Conservation (phyloP, 2,888 invertebrate species). For the Chrysolina haemoptera region DNA sequence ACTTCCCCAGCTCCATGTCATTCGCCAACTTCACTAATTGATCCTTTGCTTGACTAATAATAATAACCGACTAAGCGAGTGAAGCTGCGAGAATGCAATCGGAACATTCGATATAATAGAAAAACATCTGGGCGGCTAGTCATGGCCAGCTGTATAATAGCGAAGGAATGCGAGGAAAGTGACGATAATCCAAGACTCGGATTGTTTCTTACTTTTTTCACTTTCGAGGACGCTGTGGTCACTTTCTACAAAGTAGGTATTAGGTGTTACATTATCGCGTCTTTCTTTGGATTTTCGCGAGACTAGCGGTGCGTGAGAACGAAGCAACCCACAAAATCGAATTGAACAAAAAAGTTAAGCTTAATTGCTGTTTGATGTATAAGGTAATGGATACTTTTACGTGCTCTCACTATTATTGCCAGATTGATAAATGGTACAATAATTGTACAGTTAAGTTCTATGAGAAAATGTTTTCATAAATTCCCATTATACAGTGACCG, state of each 20-base stretch:
- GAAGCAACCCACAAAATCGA: slow-evolving; percentile 16
- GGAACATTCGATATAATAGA: slow-evolving; percentile 6
- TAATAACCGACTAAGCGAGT: background rate
- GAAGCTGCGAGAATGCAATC: background rate
- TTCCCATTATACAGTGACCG: no score
- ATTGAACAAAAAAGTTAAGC: background rate
- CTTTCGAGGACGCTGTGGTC: slow-evolving; percentile 19
- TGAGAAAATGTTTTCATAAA: no score
- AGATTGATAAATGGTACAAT: slow-evolving; percentile 12
- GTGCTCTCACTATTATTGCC: background rate
- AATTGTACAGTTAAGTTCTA: no score
- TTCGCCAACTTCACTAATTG: background rate
- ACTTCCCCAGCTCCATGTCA: no score
- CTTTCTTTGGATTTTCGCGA: slow-evolving; percentile 14
- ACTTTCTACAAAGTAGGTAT: slow-evolving; percentile 16
- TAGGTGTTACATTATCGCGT: slow-evolving; percentile 17
- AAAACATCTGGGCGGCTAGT: slow-evolving; percentile 14
- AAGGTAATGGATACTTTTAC: background rate
- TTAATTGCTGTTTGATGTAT: background rate
- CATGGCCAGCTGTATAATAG: slow-evolving; percentile 21
- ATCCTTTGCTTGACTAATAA: background rate
- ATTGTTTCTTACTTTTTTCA: slow-evolving; percentile 10
- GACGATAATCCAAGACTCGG: slow-evolving; percentile 14
- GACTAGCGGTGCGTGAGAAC: slow-evolving; percentile 14
- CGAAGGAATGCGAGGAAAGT: slow-evolving; percentile 21